Evolutionary conservation across 2,888 invertebrate species (phyloP).

Genomic region (Leptopilina syphax): DNA sequence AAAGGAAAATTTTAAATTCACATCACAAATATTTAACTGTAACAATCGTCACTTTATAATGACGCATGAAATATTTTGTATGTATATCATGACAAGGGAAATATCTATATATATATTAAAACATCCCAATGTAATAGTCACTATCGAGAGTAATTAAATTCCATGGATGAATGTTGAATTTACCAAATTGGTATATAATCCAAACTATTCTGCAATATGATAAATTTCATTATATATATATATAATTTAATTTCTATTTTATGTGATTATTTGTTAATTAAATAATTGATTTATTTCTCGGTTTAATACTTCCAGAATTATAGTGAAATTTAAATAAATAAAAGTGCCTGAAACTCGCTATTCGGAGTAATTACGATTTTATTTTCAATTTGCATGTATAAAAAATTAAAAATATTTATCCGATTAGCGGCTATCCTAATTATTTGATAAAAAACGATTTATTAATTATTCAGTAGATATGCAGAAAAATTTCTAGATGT

Average conservation of each 20-base stretch:
- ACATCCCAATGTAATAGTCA: slow-evolving; percentile 3
- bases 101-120: background rate
- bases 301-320: too few species aligned
- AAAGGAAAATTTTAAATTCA: slow-evolving; percentile 56
- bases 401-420: too few species aligned
- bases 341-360: too few species aligned
- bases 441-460: too few species aligned
- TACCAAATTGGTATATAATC: background rate
- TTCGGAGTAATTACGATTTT: too few species aligned
- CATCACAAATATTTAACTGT: slow-evolving; percentile 53
- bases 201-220: background rate
- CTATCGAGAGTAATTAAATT: slow-evolving; percentile 1
- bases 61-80: background rate
- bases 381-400: too few species aligned
- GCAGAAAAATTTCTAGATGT: too few species aligned
- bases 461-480: too few species aligned
- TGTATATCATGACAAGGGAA: background rate
- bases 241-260: background rate
- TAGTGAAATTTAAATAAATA: too few species aligned
- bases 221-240: background rate
- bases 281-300: background rate
- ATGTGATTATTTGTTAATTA: background rate
- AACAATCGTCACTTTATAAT: slow-evolving; percentile 16
- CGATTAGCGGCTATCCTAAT: too few species aligned
- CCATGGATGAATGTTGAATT: background rate